These are phyloP conservation scores for Luffia ferchaultella DNA, from an alignment of 2,888 invertebrate species.

Conservation along the genomic window DNA sequence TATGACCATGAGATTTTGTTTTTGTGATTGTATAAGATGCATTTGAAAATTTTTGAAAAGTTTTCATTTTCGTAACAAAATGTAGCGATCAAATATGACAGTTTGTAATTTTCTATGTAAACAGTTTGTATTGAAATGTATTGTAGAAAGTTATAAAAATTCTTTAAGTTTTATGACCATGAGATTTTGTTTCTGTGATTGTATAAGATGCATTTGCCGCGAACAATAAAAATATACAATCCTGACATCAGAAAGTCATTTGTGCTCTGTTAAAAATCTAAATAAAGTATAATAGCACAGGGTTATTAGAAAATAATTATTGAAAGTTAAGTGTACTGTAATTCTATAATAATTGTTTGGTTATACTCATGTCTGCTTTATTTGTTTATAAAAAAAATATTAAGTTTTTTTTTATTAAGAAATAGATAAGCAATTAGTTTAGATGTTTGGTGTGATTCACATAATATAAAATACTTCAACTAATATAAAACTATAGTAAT, in stretches of 20 bases:
- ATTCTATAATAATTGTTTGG: no score
- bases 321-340: no score
- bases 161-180: neutral
- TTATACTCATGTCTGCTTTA: no score
- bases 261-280: no score
- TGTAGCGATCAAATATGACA: neutral
- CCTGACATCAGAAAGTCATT: no score
- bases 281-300: no score
- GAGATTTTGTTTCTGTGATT: neutral
- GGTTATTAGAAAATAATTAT: no score
- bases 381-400: no score
- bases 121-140: neutral
- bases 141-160: neutral
- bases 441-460: neutral
- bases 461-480: no score
- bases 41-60: constrained; percentile 10
- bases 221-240: no score
- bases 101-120: neutral
- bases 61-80: neutral
- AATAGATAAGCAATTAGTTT: neutral
- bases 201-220: neutral
- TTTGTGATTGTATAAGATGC: neutral
- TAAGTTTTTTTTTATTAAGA: neutral
- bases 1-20: neutral
- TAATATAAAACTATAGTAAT: no score